These are phyloP conservation scores for Patella ulyssiponensis DNA, from an alignment of 2,888 invertebrate genomes.

Conservation along the genomic window DNA sequence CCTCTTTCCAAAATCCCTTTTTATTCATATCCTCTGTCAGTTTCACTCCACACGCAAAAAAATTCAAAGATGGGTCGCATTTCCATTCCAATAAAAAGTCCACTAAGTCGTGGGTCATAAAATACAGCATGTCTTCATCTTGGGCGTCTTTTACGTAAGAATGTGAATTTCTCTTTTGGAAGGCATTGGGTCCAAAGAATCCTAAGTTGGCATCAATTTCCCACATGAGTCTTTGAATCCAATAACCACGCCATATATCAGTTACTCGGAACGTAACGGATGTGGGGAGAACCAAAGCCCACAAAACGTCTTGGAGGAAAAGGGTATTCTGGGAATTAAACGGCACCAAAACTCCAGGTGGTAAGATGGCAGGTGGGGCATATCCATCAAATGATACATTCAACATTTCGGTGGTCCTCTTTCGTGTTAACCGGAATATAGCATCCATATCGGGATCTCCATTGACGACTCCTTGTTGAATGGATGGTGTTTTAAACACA, in stretches of 20 bases:
- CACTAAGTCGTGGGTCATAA: slow-evolving; percentile 39
- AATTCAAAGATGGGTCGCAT: slow-evolving; percentile 34
- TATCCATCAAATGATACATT: slow-evolving; percentile 48
- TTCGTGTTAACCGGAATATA: slow-evolving; percentile 52
- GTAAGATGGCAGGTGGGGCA: slow-evolving; percentile 49
- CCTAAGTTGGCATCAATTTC: slow-evolving; percentile 46
- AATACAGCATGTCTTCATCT: slow-evolving; percentile 50
- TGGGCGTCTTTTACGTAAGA: slow-evolving; percentile 43
- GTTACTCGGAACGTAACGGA: slow-evolving; percentile 46
- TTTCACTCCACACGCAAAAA: slow-evolving; percentile 42
- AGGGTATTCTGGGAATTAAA: slow-evolving; percentile 61
- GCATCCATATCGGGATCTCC: slow-evolving; percentile 64
- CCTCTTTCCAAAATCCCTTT: slow-evolving; percentile 20
- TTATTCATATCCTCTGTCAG: slow-evolving; percentile 35
- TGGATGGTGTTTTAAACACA: slow-evolving; percentile 36
- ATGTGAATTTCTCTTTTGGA: slow-evolving; percentile 49
- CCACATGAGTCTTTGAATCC: slow-evolving; percentile 52
- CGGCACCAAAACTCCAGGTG: slow-evolving; percentile 47
- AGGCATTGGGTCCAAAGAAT: slow-evolving; percentile 46
- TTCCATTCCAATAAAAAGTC: slow-evolving; percentile 41
- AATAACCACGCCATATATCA: slow-evolving; percentile 60
- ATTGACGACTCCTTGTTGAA: slow-evolving; percentile 58
- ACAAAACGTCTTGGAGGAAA: slow-evolving; percentile 52
- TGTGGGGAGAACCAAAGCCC: slow-evolving; percentile 51
- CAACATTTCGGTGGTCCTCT: slow-evolving; percentile 28